These are phyloP conservation scores for Drosophila willistoni DNA, from an alignment of 1,140 invertebrate species.

Conservation along the genomic window DNA sequence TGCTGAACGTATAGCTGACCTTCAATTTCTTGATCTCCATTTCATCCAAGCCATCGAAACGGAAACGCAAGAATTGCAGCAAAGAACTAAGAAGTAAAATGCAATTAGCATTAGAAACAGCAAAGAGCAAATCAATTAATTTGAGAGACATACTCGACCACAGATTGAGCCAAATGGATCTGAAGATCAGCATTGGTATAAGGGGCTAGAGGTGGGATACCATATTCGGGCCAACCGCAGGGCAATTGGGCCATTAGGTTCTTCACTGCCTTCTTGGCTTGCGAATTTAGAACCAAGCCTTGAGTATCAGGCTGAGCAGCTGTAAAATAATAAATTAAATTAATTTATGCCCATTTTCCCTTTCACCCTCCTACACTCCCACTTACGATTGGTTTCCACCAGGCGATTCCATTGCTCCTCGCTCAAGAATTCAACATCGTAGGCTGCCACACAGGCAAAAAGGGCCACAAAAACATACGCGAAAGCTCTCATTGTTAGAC, in stretches of 20 bases:
- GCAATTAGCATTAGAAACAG: neutral
- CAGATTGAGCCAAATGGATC: conserved; percentile 61
- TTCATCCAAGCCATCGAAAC: conserved; percentile 72
- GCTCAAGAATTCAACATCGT: conserved; percentile 60
- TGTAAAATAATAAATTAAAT: conserved; percentile 14
- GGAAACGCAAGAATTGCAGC: conserved; percentile 75
- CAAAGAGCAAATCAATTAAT: neutral
- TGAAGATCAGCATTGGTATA: conserved; percentile 77
- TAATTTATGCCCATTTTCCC: neutral
- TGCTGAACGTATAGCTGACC: conserved; percentile 77
- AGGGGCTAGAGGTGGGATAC: conserved; percentile 74
- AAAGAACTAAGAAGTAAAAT: conserved; percentile 30
- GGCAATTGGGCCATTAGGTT: conserved; percentile 65
- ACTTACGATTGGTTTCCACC: conserved; percentile 65
- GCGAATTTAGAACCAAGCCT: conserved; percentile 70
- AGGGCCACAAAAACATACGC: conserved; percentile 64
- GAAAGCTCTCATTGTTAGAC: conserved; percentile 62
- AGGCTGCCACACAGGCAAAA: conserved; percentile 65
- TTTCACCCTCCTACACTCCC: neutral
- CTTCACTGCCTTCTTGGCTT: conserved; percentile 72
- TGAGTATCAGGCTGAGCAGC: conserved; percentile 51
- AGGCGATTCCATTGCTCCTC: conserved; percentile 70
- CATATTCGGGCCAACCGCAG: conserved; percentile 73
- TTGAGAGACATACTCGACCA: conserved; percentile 68
- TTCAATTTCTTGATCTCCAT: conserved; percentile 75